Evolutionary conservation across 2,113 vertebrate species (phyloP), one percentile per base, ranked within the genome.

Genomic region (Percopsis transmontana): DNA sequence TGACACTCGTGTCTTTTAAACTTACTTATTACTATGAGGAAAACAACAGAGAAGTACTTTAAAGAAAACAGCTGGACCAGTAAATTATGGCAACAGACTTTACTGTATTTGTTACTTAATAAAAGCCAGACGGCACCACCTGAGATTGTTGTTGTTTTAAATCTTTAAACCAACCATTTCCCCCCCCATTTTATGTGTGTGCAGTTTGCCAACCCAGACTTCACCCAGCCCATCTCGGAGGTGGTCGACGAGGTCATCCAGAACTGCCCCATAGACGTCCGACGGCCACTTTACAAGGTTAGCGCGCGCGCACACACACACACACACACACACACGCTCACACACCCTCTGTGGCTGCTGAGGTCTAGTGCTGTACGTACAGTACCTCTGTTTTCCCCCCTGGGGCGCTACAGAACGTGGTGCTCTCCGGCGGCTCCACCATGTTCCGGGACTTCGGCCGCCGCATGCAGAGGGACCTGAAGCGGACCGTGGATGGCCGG

Each of bases 201-300:
- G 21, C 74, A 99, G 97, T 99, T 99, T 90, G 97, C 96, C 84
- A 99, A 99, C 90, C 97, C 97, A 16, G 97, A 99, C 80, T 99
- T 99, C 57, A 99, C 97, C 0, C 97, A 99, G 83, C 97, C 97
- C 10, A 99, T 99, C 90, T 99, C 97, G 42, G 97, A 99, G 92
- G 97, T 99, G 82, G 97, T 99, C 83, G 97, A 99, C 69, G 97
- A 99, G 87, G 97, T 99, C 77, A 99, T 99, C 89, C 97, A 99
- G 89, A 98, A 99, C 91, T 99, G 97, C 80, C 97, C 97, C 69
- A 99, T 99, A 45, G 97, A 99, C 68, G 96, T 98, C 79, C 92
- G 97, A 50, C 96, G 97, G 76, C 97, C 97, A 1, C 94, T 99
- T 19, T 99, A 99, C 90, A 99, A 99, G 96, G 97, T 98, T 76